Evolutionary conservation across 1,140 invertebrate species (phyloP), one percentile per base, ranked within the genome.

Genomic region (Acromyrmex heyeri): DNA sequence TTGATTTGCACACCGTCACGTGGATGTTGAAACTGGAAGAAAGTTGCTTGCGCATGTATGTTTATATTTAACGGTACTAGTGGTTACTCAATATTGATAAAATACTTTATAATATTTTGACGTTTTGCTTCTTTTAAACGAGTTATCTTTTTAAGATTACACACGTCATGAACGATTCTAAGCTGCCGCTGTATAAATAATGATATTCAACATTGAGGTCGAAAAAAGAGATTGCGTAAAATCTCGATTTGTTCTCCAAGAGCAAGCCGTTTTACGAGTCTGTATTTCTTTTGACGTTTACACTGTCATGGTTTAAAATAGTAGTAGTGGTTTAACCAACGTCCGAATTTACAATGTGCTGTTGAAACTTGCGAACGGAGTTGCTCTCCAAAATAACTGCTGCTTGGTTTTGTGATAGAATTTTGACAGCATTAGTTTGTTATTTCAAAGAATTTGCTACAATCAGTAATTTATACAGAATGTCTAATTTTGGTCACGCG

Each of bases 331-430:
- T 0, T 44, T 44, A 76, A 72, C 59, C 64, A 27, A 16, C 44
- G 48, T 57, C 59, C 72, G 44, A 53, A 72, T 83, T 88, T 86
- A 81, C 50, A 87, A 67, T 67, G 38, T 61, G 78, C 64, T 67
- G 73, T 38, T n/a, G 61, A 79, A 62, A 75, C 38, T 16, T 55
- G 57, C 64, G 57, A 48, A 61, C 18, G 57, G 38, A 91, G 65
- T 85, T 79, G 81, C 67, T 85, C 53, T 88, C 91, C 44, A 89
- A 91, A 91, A 91, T 91, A 91, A 73, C 79, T 44, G 59, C 27
- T 55, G 76, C 62, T 24, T 61, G 34, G 30, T 75, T 86, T 76
- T 24, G 44, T 64, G 78, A 86, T 65, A 69, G 44, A 24, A 85
- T 78, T 83, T 21, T 72, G 73, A 83, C 50, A 88, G 86, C 85